A percentile compares a stretch with the other conserved stretches of the same genome.
Conservation (phyloP, 2,888 invertebrate species). For the Microctonus hyperodae region DNA sequence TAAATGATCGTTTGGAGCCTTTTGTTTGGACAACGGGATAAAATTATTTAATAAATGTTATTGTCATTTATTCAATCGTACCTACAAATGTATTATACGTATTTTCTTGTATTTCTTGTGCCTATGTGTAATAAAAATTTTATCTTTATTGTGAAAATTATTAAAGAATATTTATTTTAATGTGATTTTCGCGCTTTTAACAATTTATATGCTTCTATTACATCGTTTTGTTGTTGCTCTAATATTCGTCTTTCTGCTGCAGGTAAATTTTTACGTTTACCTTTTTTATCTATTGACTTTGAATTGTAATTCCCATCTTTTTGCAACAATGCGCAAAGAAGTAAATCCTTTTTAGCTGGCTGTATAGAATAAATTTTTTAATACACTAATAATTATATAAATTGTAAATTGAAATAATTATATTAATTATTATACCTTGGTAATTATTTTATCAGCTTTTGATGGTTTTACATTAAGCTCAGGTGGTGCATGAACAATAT, state of each 20-base stretch:
- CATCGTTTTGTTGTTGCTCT: conserved; percentile 68
- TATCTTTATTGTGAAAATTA: conserved; percentile 4
- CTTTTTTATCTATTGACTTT: conserved; percentile 63
- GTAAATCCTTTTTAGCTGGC: conserved; percentile 72
- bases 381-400: conserved; percentile 12
- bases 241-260: conserved; percentile 67
- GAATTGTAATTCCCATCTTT: conserved; percentile 29
- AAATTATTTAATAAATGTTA: conserved; percentile 15
- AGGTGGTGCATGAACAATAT: conserved; percentile 78
- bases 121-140: conserved; percentile 16
- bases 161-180: conserved; percentile 5
- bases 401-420: too few relatives aligned
- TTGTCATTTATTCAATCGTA: neutral
- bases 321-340: conserved; percentile 67
- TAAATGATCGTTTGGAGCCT: conserved; percentile 83
- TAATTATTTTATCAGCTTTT: conserved; percentile 61
- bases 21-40: conserved; percentile 87
- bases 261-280: conserved; percentile 71
- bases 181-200: conserved; percentile 61
- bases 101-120: conserved; percentile 24
- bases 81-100: conserved; percentile 32
- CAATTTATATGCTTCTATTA: conserved; percentile 68
- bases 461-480: conserved; percentile 66
- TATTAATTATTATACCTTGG: conserved; percentile 55
- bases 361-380: conserved; percentile 47